Percentiles rank a stretch among this genome's conserved stretches.
phyloP scores from a whole-genome alignment of 2,888 invertebrate genomes.

The Rhaphigaster nebulosa region DNA sequence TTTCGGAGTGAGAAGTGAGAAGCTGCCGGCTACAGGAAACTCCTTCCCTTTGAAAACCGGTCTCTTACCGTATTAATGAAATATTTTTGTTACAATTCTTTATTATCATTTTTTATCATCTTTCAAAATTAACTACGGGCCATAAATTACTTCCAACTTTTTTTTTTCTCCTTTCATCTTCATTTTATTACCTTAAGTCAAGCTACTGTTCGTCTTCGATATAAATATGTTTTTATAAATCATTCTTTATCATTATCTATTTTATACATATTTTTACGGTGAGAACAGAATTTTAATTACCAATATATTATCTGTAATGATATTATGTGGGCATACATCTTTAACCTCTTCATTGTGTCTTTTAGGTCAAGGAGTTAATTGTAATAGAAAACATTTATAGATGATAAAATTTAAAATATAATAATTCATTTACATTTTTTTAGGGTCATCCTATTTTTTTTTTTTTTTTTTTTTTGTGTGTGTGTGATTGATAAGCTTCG shows the following conservation, averaged over 20 bases:
- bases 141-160: background rate
- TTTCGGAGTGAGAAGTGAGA: background rate
- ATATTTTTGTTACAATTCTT: background rate
- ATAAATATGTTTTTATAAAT: background rate
- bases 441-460: too few relatives aligned
- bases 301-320: background rate
- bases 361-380: too few relatives aligned
- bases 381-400: too few relatives aligned
- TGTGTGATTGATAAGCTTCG: too few relatives aligned
- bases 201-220: background rate
- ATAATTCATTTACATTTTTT: too few relatives aligned
- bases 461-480: too few relatives aligned
- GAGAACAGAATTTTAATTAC: background rate
- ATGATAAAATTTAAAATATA: too few relatives aligned
- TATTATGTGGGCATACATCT: too few relatives aligned
- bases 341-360: too few relatives aligned
- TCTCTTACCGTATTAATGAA: background rate
- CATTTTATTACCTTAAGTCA: background rate
- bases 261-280: background rate
- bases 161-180: background rate
- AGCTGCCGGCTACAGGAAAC: background rate
- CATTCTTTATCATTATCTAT: background rate
- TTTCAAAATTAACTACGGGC: background rate
- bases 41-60: conserved; percentile 18
- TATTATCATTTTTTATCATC: background rate